Conservation (phyloP, 1,140 invertebrate species). For the Drosophila tsacasi region DNA sequence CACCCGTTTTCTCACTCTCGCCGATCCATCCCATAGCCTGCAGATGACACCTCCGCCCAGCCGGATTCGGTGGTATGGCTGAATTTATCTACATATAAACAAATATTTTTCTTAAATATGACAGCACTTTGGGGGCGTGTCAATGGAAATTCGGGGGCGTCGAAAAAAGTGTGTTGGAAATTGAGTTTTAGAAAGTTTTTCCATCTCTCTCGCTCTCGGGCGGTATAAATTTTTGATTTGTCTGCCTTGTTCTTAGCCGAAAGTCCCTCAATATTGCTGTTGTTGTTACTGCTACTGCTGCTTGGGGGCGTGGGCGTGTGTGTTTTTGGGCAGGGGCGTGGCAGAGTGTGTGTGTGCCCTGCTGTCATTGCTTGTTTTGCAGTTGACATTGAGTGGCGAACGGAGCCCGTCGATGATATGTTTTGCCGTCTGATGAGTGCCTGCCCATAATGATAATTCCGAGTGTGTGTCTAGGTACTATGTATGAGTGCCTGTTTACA, state of each 20-base stretch:
- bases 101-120: constrained; percentile 83
- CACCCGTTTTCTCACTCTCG: constrained; percentile 31
- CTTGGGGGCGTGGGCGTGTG: constrained; percentile 27
- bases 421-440: constrained; percentile 62
- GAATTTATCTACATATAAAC: constrained; percentile 81
- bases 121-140: constrained; percentile 69
- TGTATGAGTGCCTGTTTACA: constrained; percentile 80
- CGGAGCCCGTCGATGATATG: constrained; percentile 74
- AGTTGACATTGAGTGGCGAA: constrained; percentile 78
- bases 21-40: constrained; percentile 42
- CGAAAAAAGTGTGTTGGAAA: constrained; percentile 64
- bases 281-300: background rate
- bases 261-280: constrained; percentile 30
- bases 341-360: constrained; percentile 53
- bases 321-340: constrained; percentile 42
- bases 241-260: constrained; percentile 49
- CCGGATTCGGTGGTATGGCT: constrained; percentile 5
- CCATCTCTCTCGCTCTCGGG: constrained; percentile 16
- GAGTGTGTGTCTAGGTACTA: constrained; percentile 52
- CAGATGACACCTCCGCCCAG: constrained; percentile 61
- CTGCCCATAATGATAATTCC: constrained; percentile 61
- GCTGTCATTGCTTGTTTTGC: constrained; percentile 80
- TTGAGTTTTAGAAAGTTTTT: constrained; percentile 78
- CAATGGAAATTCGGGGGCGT: constrained; percentile 57
- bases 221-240: constrained; percentile 52